These are phyloP conservation scores for Anomalospiza imberbis DNA, from an alignment of 2,797 vertebrate genomes.

Conservation along the genomic window DNA sequence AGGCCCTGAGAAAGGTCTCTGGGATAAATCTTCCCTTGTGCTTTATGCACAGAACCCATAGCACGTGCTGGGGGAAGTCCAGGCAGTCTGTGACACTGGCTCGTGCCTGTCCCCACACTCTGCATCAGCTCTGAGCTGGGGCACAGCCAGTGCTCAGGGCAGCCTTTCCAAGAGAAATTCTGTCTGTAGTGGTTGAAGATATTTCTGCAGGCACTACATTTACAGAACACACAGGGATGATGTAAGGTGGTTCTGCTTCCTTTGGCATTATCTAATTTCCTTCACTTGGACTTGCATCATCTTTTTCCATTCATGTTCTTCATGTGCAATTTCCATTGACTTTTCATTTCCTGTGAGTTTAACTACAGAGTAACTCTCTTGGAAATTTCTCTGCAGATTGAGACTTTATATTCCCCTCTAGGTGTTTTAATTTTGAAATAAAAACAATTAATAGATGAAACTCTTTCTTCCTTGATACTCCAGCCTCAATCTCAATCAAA, in stretches of 20 bases:
- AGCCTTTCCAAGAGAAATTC: not conserved
- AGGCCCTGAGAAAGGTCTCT: not conserved
- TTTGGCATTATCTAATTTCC: not conserved
- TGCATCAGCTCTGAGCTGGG: not conserved
- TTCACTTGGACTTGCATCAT: not conserved
- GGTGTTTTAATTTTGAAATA: not conserved
- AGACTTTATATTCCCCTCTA: not conserved
- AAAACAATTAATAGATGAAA: not conserved
- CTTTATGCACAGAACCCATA: not conserved
- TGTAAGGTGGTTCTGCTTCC: not conserved
- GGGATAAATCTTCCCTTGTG: not conserved
- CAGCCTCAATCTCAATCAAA: not conserved
- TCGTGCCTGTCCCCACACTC: not conserved
- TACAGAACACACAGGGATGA: not conserved
- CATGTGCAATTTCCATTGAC: not conserved
- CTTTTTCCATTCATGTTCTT: not conserved
- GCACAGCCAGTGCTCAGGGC: not conserved
- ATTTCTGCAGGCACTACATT: not conserved
- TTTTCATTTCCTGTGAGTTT: not conserved
- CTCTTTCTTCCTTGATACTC: not conserved
- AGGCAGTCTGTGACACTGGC: fast-evolving
- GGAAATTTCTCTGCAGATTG: not conserved
- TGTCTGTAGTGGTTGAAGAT: not conserved
- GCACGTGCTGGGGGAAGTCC: not conserved
- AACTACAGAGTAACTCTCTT: not conserved